phyloP scores from a whole-genome alignment of 1,140 invertebrate species.

The Listronotus bonariensis region DNA sequence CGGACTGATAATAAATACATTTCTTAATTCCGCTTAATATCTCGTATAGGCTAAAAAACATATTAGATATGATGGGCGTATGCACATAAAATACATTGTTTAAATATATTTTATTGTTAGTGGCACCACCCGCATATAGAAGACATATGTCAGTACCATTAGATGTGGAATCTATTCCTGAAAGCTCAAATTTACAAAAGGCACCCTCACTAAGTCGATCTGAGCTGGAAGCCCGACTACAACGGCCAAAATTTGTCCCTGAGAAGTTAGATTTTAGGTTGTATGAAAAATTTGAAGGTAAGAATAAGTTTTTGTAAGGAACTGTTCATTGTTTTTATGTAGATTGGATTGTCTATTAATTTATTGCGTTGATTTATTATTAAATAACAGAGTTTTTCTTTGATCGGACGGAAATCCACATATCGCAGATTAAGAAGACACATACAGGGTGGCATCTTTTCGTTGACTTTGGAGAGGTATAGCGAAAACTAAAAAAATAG shows the following conservation, averaged over 20 bases:
- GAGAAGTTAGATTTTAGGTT: constrained; percentile 83
- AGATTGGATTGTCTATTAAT: no score
- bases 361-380: no score
- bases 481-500: no score
- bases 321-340: no score
- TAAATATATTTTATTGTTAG: constrained; percentile 37
- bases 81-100: background rate
- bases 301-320: constrained; percentile 32
- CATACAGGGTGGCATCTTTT: no score
- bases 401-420: no score
- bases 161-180: constrained; percentile 43
- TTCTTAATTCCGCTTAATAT: no score
- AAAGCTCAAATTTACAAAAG: constrained; percentile 70
- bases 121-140: constrained; percentile 44
- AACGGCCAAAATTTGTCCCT: constrained; percentile 75
- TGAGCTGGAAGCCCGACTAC: constrained; percentile 64
- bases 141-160: constrained; percentile 52
- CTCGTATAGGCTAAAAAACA: background rate
- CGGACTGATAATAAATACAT: no score
- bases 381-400: no score
- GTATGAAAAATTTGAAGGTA: constrained; percentile 90
- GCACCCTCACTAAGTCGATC: constrained; percentile 79
- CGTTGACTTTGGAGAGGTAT: no score
- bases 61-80: constrained; percentile 2
- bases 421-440: no score